phyloP scores from a whole-genome alignment of 2,797 vertebrate species.

The Mormyrus proboscirostris region DNA sequence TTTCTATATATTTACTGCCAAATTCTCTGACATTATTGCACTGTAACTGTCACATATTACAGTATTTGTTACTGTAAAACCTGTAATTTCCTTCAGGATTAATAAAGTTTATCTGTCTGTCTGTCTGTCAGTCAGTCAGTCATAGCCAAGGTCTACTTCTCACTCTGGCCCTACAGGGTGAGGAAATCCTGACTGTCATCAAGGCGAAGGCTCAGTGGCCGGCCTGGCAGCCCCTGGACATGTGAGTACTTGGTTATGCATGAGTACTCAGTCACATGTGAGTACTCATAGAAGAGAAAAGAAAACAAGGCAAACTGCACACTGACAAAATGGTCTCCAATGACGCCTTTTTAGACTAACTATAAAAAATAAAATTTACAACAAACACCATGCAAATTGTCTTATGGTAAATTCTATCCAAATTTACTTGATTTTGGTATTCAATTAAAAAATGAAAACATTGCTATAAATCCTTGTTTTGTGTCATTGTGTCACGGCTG shows the following conservation, averaged over 20 bases:
- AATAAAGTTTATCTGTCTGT: neutral
- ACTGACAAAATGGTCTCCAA: neutral
- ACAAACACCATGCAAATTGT: neutral
- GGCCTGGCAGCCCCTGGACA: constrained; percentile 93
- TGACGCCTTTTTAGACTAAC: neutral
- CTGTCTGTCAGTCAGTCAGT: no score
- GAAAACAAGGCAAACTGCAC: neutral
- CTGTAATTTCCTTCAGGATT: no score
- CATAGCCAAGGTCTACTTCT: neutral
- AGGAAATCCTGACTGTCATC: constrained; percentile 93
- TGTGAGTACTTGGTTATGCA: constrained; percentile 71
- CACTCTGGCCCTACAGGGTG: constrained; percentile 62
- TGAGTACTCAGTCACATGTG: neutral
- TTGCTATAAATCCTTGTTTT: neutral
- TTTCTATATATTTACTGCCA: neutral
- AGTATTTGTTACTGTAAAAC: neutral
- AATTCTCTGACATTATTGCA: neutral
- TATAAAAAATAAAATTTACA: neutral
- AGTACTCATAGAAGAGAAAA: neutral
- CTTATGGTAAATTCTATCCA: neutral
- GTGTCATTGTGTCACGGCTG: neutral
- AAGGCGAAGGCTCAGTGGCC: constrained; percentile 98
- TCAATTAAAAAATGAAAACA: neutral
- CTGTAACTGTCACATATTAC: neutral
- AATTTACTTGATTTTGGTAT: neutral